phyloP scores from a whole-genome alignment of 2,888 invertebrate genomes.

The Cantharis nigra region DNA sequence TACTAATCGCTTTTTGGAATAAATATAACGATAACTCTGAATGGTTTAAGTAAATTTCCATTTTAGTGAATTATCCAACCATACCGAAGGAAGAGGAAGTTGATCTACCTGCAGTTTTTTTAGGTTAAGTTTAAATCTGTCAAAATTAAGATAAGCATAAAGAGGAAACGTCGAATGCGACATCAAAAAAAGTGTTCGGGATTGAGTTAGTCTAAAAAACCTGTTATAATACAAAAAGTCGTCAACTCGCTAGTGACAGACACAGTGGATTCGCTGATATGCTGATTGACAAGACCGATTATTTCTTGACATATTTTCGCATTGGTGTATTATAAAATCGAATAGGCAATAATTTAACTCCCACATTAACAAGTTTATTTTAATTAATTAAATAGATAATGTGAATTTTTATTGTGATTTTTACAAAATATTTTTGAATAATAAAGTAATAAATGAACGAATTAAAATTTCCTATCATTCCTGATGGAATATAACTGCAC shows the following conservation, averaged over 20 bases:
- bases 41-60: background rate
- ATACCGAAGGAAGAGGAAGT: background rate
- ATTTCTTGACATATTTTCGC: slow-evolving; percentile 37
- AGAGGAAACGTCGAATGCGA: background rate
- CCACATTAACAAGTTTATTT: slow-evolving; percentile 18
- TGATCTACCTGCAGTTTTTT: background rate
- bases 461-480: too few relatives aligned
- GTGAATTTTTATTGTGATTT: background rate
- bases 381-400: background rate
- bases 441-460: too few relatives aligned
- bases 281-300: slow-evolving; percentile 40
- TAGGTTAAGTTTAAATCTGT: background rate
- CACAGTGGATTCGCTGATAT: slow-evolving; percentile 31
- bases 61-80: background rate
- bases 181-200: background rate
- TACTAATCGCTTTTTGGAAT: background rate
- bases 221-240: slow-evolving; percentile 6
- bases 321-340: slow-evolving; percentile 18
- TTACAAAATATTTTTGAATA: background rate
- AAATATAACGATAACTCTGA: background rate
- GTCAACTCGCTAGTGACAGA: slow-evolving; percentile 32
- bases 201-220: background rate
- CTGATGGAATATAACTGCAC: too few relatives aligned
- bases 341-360: slow-evolving; percentile 27
- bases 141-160: background rate